phyloP scores from a whole-genome alignment of 2,113 vertebrate species.

The Anguilla japonica region DNA sequence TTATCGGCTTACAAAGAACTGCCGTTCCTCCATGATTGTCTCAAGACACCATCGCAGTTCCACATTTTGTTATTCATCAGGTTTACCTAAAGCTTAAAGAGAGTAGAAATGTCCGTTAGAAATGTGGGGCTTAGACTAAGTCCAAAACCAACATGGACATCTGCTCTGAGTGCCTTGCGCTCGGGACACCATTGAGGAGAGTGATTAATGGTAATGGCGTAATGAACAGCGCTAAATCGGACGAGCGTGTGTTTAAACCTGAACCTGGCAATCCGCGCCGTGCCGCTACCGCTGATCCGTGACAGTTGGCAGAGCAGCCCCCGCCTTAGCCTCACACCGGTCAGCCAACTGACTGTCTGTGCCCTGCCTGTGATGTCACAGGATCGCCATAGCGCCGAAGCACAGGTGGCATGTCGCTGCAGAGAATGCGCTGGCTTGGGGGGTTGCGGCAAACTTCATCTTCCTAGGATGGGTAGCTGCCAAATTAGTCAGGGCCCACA shows the following conservation, averaged over 20 bases:
- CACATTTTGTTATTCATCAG: neutral
- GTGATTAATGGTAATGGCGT: neutral
- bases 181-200: neutral
- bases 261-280: too few species aligned
- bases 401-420: too few species aligned
- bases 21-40: neutral
- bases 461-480: neutral
- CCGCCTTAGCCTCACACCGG: too few species aligned
- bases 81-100: neutral
- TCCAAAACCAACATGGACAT: neutral
- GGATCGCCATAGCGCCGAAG: too few species aligned
- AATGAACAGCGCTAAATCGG: neutral
- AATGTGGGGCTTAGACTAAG: neutral
- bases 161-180: neutral
- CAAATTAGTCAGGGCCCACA: neutral
- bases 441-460: too few species aligned
- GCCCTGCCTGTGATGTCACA: too few species aligned
- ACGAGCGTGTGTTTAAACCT: neutral
- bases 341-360: too few species aligned
- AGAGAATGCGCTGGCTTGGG: neutral
- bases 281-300: too few species aligned
- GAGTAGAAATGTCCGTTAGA: neutral
- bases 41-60: neutral
- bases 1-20: neutral
- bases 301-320: too few species aligned